Conservation (phyloP, 2,797 vertebrate species). For the Sebastes trivittatus region DNA sequence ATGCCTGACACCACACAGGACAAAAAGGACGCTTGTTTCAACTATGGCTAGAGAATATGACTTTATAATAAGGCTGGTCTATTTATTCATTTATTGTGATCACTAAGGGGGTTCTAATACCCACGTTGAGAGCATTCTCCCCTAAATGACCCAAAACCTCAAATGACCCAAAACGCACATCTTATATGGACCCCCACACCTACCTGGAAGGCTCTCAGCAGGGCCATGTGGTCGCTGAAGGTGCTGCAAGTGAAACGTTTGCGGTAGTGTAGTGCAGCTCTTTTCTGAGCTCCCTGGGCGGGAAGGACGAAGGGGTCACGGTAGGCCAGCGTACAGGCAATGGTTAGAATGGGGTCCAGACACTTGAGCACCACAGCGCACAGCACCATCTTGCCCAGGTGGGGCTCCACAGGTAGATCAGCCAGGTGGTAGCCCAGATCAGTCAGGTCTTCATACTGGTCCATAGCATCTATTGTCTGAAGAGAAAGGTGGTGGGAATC, state of each 20-base stretch:
- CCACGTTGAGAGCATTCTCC: background rate
- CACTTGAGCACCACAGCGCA: conserved; percentile 93
- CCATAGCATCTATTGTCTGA: conserved; percentile 94
- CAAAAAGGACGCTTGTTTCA: background rate
- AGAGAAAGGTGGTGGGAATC: background rate
- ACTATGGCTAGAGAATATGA: no score
- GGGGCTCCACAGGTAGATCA: conserved; percentile 93
- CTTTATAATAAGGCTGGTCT: no score
- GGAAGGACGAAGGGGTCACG: conserved; percentile 94
- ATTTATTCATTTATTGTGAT: background rate
- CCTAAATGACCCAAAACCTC: background rate
- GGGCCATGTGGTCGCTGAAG: conserved; percentile 97
- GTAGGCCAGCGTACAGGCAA: conserved; percentile 92
- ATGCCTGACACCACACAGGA: conserved; percentile 80
- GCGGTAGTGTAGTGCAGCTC: conserved; percentile 88
- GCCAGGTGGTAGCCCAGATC: conserved; percentile 94
- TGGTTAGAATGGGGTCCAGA: conserved; percentile 95
- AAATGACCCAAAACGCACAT: background rate
- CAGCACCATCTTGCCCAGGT: conserved; percentile 98
- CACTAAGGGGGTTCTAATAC: background rate
- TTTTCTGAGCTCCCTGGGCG: conserved; percentile 87
- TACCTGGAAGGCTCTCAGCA: conserved; percentile 96
- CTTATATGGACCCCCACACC: background rate
- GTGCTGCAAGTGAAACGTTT: conserved; percentile 88
- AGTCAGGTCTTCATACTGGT: conserved; percentile 91